phyloP scores from a whole-genome alignment of 2,113 vertebrate species.

The Halcyon senegalensis region DNA sequence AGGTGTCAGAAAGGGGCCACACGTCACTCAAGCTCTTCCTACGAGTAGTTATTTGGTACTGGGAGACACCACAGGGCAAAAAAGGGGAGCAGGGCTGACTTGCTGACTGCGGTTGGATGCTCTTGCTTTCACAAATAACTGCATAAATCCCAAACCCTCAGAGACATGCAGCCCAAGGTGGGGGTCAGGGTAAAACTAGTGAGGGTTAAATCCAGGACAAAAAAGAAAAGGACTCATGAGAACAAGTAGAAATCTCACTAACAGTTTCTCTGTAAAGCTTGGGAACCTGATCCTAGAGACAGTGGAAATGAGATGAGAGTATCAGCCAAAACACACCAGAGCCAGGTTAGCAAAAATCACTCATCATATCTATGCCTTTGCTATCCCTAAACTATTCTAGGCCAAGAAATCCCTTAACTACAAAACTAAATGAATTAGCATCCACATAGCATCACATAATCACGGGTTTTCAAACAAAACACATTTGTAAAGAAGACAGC shows the following conservation, averaged over 20 bases:
- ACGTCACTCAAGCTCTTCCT: not conserved
- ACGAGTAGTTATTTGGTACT: not conserved
- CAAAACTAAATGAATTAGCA: not conserved
- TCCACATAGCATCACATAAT: not conserved
- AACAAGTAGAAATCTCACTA: not conserved
- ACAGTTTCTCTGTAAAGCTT: not conserved
- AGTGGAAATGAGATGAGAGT: not conserved
- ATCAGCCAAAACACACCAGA: not conserved
- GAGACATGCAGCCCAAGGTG: not conserved
- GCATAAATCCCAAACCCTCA: not conserved
- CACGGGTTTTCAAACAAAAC: not conserved
- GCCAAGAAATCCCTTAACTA: not conserved
- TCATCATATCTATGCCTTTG: fast-evolving
- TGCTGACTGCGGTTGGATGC: not conserved
- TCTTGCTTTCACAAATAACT: not conserved
- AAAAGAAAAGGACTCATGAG: not conserved
- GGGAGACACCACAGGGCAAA: not conserved
- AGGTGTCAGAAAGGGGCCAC: not conserved
- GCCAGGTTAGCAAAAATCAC: not conserved
- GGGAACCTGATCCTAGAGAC: not conserved
- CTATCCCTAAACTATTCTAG: not conserved
- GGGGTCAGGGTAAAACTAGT: not conserved
- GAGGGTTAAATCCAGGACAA: not conserved
- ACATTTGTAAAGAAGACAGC: not conserved
- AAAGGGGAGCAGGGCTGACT: not conserved